Evolutionary conservation across 2,888 invertebrate species (phyloP).

Genomic region (Leptopilina syphax): DNA sequence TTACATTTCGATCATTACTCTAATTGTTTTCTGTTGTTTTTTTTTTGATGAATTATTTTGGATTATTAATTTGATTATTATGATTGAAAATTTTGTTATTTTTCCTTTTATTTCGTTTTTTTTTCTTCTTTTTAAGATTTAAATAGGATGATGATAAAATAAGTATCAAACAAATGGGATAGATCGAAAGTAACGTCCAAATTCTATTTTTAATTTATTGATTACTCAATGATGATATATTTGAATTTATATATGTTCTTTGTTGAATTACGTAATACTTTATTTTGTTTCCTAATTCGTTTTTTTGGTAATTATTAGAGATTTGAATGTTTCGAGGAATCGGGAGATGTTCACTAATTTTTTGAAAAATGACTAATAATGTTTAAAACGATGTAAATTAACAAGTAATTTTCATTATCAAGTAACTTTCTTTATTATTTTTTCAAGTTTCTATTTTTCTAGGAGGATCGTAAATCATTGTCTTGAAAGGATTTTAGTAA

Average conservation of each 20-base stretch:
- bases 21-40: too few species aligned
- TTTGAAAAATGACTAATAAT: background rate
- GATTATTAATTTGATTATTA: background rate
- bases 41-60: too few species aligned
- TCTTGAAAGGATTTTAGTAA: too few species aligned
- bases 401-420: too few species aligned
- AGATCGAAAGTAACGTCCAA: background rate
- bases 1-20: too few species aligned
- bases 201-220: slow-evolving; percentile 29
- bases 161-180: slow-evolving; percentile 1
- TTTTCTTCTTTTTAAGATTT: background rate
- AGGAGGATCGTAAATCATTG: too few species aligned
- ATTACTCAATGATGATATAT: slow-evolving; percentile 7
- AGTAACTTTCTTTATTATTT: too few species aligned
- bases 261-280: background rate
- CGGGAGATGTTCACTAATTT: background rate
- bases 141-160: background rate
- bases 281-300: slow-evolving; percentile 2
- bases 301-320: background rate
- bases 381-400: too few species aligned
- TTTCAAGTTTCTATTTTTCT: too few species aligned
- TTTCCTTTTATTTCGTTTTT: background rate
- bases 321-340: background rate
- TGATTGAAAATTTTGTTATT: background rate
- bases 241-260: slow-evolving; percentile 16